Base-by-base conservation (phyloP, 2,888 invertebrate species). In the Formica aserva region DNA sequence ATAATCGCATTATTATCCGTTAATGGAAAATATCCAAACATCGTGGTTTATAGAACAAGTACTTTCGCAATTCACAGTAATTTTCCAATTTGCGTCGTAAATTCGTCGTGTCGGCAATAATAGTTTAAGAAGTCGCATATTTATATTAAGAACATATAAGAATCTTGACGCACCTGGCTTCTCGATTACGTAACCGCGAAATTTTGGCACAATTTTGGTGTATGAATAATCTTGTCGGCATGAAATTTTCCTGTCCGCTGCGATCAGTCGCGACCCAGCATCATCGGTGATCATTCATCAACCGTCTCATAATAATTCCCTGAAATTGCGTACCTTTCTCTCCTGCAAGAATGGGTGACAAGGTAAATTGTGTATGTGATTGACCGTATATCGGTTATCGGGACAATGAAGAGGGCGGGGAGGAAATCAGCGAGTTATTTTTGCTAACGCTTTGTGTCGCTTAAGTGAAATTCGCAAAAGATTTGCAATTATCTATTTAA, bases 171-270 rank as follows among this genome's bases (percentile, higher is more conserved):
- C 38, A 15, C 57, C 18, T 48, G 57, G 52, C 63, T 26, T 48
- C 48, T 35, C 71, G 38, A n/a, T 71, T 80, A 80, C 15, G 78
- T 48, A 77, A 77, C 29, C n/a, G 1, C 41, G 41, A 69, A 57
- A 55, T 77, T 77, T 77, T 69, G 77, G 71, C 71, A 69, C 55
- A 77, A 67, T 52, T 67, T 63, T 77, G 69, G 8, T 18, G 6
- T 52, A 69, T 41, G 75, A 75, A 65, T 77, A 67, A 77, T 67
- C 13, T 22, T 22, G 35, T 76, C 48, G 15, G 38, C 38, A 29
- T 55, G 15, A 67, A 77, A 77, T 77, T 77, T 77, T 0, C 29
- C 26, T n/a, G 52, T n/a, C 5, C 6, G 18, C 13, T 6, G 26
- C 13, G n/a, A 38, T 77, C 38, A 67, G 77, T 66, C 76, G 76